Evolutionary conservation across 2,888 invertebrate species (phyloP).

Genomic region (Drosophila kuntzei): DNA sequence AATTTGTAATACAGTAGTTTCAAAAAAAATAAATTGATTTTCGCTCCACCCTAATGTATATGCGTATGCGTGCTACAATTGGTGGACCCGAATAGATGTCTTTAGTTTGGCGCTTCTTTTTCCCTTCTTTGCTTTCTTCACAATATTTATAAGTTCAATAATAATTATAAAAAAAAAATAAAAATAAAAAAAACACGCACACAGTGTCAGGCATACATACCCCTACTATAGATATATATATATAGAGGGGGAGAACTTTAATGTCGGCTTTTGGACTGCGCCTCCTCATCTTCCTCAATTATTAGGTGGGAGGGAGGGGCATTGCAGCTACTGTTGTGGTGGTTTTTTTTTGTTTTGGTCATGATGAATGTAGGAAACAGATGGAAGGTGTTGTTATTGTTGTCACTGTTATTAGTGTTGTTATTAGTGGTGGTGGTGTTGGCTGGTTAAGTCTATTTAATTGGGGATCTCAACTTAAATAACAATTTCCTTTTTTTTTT

Average conservation of each 20-base stretch:
- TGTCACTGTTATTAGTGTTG: not conserved
- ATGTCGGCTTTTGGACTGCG: not conserved
- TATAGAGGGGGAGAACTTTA: not conserved
- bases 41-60: no score
- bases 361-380: not conserved
- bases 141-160: not conserved
- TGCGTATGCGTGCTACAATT: conserved; percentile 6
- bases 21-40: no score
- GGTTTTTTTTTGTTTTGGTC: not conserved
- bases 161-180: not conserved
- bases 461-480: not conserved
- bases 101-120: not conserved
- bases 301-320: not conserved
- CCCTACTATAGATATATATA: not conserved
- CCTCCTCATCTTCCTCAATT: not conserved
- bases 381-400: not conserved
- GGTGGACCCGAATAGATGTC: not conserved
- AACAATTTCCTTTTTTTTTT: not conserved
- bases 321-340: not conserved
- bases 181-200: not conserved
- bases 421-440: not conserved
- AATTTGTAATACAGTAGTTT: no score
- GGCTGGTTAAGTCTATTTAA: not conserved
- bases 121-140: not conserved
- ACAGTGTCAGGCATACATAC: not conserved